These are phyloP conservation scores for Rhabdomys dilectus DNA, from an alignment of 2,113 vertebrate genomes.

Conservation along the genomic window DNA sequence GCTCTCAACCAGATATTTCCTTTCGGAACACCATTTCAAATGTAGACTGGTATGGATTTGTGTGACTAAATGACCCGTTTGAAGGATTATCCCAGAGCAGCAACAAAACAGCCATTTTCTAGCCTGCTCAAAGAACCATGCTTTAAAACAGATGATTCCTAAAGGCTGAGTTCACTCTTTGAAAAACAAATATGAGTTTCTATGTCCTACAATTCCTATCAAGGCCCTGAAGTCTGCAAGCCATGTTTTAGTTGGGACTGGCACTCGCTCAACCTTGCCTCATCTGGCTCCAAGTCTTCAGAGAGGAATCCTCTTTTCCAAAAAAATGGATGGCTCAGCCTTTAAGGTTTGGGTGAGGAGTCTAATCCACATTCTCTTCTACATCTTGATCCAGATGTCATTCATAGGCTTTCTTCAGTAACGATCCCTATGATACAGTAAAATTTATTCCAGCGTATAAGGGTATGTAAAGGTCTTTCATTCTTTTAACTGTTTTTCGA, in stretches of 20 bases:
- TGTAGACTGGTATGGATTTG: neutral
- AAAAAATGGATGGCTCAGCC: neutral
- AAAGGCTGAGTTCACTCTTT: neutral
- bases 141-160: neutral
- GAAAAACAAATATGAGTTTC: neutral
- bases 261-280: neutral
- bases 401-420: neutral
- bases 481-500: neutral
- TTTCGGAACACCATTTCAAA: neutral
- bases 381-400: neutral
- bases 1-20: neutral
- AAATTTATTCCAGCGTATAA: neutral
- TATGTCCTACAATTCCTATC: neutral
- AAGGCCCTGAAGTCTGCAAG: neutral
- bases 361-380: neutral
- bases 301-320: neutral
- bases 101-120: neutral
- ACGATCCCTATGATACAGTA: neutral
- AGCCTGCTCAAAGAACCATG: neutral
- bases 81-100: slow-evolving; percentile 14
- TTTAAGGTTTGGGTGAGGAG: neutral
- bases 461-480: neutral
- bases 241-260: neutral
- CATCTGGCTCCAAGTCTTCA: neutral
- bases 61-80: neutral